Base-by-base conservation (phyloP, 2,797 vertebrate genomes). In the Parauchenoglanis ngamensis region DNA sequence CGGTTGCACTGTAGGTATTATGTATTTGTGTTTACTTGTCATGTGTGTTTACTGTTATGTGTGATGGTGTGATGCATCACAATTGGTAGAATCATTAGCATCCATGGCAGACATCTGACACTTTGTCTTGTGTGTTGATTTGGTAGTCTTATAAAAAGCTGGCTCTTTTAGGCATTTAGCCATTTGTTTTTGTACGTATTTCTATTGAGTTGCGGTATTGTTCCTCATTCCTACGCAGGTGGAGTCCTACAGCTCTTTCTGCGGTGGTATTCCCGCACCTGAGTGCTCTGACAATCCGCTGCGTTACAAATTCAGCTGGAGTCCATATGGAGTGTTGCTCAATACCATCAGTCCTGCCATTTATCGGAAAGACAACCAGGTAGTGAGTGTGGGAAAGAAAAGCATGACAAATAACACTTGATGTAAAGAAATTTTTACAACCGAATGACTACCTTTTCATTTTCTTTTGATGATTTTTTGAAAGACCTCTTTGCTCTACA, bases 241-340 rank as follows among this genome's bases (percentile, higher is more conserved):
- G 92, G 95, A 98, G 91, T 98, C 97, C 0, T 99, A 98, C 87
- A 93, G 93, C 85, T 99, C 98, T 4, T 99, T 97, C 93, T 99
- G 98, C 0, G 98, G 98, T 3, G 98, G 98, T 2, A 94, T 99
- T 19, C 98, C 97, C 75, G 96, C 97, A 88, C 98, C 98, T 0
- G 98, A 99, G 88, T 95, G 95, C 90, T 99, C 98, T 0, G 96
- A 98, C 91, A 99, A 99, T 88, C 98, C 98, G 72, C 95, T 99
- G 75, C 96, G 98, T 85, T 99, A 99, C 94, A 99, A 99, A 94
- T 99, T 99, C 94, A 99, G 98, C 93, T 99, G 98, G 98, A 99
- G 96, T 92, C 98, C 98, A 0, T 95, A 96, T 44, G 96, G 97
- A 23, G 98, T 98, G 84, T 93, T 99, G 54, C 93, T 97, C 85